Conservation (phyloP, 2,113 vertebrate genomes). For the Poecile atricapillus region DNA sequence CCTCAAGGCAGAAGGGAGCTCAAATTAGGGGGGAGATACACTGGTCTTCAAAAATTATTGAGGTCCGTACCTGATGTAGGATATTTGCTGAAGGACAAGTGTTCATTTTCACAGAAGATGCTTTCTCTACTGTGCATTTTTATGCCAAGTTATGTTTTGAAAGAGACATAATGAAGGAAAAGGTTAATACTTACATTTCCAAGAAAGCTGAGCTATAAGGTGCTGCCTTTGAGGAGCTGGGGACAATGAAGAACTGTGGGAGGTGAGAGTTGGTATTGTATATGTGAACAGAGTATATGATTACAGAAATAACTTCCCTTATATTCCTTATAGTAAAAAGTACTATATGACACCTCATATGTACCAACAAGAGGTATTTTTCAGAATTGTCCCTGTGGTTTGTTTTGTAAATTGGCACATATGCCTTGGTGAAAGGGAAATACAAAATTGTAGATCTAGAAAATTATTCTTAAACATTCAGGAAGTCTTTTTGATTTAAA, state of each 20-base stretch:
- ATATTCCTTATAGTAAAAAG: neutral
- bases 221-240: neutral
- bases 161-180: neutral
- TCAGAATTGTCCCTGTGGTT: neutral
- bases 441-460: conserved; percentile 11
- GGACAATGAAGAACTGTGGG: neutral
- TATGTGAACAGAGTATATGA: neutral
- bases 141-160: neutral
- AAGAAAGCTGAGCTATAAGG: neutral
- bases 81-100: neutral
- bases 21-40: neutral
- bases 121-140: neutral
- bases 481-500: conserved; percentile 37
- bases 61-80: neutral
- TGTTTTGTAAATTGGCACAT: neutral
- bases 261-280: neutral
- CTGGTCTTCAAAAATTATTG: neutral
- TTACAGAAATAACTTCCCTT: neutral
- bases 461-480: conserved; percentile 25
- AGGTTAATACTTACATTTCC: neutral
- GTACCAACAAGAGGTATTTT: neutral
- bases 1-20: neutral
- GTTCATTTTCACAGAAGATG: neutral
- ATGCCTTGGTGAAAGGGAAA: neutral
- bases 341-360: neutral